Percentiles rank a stretch among this genome's conserved stretches.
Conservation (phyloP, 2,797 vertebrate species). For the Merluccius polli region DNA sequence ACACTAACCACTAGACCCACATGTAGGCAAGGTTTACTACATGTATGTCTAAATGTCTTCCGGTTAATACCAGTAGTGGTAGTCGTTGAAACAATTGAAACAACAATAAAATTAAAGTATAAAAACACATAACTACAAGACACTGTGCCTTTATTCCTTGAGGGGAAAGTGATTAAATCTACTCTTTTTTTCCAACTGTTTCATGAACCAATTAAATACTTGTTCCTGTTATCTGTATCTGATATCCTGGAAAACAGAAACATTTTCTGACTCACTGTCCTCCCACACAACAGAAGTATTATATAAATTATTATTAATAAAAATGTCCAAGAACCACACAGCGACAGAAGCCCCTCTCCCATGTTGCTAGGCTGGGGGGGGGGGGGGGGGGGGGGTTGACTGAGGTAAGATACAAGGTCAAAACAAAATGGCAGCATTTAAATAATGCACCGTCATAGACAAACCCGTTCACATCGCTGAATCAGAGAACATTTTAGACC, state of each 20-base stretch:
- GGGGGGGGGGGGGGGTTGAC: background rate
- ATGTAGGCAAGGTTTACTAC: too few species aligned
- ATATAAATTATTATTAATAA: too few species aligned
- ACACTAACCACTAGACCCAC: too few species aligned
- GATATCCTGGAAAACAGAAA: background rate
- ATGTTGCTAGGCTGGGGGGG: background rate
- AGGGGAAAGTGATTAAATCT: background rate
- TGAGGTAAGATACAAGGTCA: background rate
- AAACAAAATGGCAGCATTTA: conserved; percentile 5
- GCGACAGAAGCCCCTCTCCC: background rate
- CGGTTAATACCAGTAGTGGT: too few species aligned
- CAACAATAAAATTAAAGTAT: background rate
- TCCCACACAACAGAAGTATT: background rate
- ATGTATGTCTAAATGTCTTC: too few species aligned
- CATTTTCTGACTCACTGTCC: background rate
- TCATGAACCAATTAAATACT: background rate
- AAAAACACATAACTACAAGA: background rate
- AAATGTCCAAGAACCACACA: background rate
- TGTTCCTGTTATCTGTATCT: background rate
- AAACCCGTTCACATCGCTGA: background rate
- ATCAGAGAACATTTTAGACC: background rate
- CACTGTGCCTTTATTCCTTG: background rate
- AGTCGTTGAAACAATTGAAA: too few species aligned
- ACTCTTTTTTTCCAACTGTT: background rate
- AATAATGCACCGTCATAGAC: background rate